Conservation (phyloP, 2,113 vertebrate species). For the Crypturellus undulatus region DNA sequence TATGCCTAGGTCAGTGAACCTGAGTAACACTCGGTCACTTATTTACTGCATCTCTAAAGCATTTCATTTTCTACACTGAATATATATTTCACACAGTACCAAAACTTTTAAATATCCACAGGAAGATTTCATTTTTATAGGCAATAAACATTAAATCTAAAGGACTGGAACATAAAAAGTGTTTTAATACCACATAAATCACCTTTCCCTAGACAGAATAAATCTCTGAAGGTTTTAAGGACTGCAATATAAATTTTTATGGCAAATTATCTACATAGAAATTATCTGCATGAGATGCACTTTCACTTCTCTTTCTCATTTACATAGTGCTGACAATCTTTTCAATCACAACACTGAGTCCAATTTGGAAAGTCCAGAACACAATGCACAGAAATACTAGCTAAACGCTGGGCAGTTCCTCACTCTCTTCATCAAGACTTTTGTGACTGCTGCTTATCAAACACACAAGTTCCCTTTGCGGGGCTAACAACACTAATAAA, state of each 20-base stretch:
- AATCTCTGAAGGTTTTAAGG: conserved; percentile 85
- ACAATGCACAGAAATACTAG: neutral
- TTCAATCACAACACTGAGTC: conserved; percentile 62
- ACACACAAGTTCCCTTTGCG: neutral
- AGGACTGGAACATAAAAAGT: conserved; percentile 86
- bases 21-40: conserved; percentile 48
- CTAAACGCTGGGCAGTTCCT: neutral
- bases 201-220: conserved; percentile 84
- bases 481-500: neutral
- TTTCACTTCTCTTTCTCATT: conserved; percentile 78
- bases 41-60: conserved; percentile 78
- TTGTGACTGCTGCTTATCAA: neutral
- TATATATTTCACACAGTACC: conserved; percentile 80
- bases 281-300: conserved; percentile 83
- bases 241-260: conserved; percentile 85
- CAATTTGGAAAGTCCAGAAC: conserved; percentile 46
- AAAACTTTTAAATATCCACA: conserved; percentile 86
- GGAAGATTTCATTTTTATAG: conserved; percentile 88
- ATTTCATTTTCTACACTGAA: conserved; percentile 71
- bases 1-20: conserved; percentile 4
- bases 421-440: neutral
- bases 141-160: conserved; percentile 90
- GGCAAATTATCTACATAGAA: conserved; percentile 86
- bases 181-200: conserved; percentile 86
- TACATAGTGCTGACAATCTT: conserved; percentile 81